Conservation (phyloP, 2,888 invertebrate genomes). For the Dione vanillae region DNA sequence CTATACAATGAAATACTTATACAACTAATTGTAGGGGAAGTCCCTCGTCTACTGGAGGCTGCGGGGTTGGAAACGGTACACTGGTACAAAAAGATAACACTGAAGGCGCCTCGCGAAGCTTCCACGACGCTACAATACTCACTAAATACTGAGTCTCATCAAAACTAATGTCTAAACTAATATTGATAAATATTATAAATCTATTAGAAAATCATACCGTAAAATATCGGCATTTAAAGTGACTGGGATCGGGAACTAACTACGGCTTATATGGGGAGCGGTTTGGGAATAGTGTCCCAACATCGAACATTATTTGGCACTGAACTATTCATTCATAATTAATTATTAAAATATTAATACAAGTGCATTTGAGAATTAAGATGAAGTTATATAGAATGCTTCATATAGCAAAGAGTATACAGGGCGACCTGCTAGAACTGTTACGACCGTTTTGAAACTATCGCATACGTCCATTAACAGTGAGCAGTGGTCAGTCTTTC, state of each 20-base stretch:
- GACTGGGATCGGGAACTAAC: not conserved
- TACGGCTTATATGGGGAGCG: slow-evolving; percentile 2
- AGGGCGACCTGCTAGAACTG: not conserved
- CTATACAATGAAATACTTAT: slow-evolving; percentile 5
- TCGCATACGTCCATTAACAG: not conserved
- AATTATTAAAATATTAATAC: slow-evolving; percentile 9
- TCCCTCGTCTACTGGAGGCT: not conserved
- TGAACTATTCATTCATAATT: slow-evolving; percentile 46
- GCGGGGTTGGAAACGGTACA: not conserved
- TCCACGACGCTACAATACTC: slow-evolving; percentile 38
- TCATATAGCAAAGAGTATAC: not conserved
- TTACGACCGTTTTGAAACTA: not conserved
- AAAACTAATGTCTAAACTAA: slow-evolving; percentile 35
- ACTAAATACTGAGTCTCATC: slow-evolving; percentile 40
- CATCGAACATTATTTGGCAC: slow-evolving; percentile 63
- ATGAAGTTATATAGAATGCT: slow-evolving; percentile 6
- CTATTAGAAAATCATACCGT: slow-evolving; percentile 15
- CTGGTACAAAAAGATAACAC: slow-evolving; percentile 1
- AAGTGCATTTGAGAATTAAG: slow-evolving; percentile 8
- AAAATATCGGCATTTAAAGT: not conserved
- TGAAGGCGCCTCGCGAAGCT: slow-evolving; percentile 30
- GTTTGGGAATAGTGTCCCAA: slow-evolving; percentile 3
- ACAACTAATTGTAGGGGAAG: slow-evolving; percentile 10
- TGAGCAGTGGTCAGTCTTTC: slow-evolving; percentile 32
- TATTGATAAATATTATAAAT: slow-evolving; percentile 32